These are phyloP conservation scores for Ditula angustiorana DNA, from an alignment of 2,888 invertebrate species.

Conservation along the genomic window DNA sequence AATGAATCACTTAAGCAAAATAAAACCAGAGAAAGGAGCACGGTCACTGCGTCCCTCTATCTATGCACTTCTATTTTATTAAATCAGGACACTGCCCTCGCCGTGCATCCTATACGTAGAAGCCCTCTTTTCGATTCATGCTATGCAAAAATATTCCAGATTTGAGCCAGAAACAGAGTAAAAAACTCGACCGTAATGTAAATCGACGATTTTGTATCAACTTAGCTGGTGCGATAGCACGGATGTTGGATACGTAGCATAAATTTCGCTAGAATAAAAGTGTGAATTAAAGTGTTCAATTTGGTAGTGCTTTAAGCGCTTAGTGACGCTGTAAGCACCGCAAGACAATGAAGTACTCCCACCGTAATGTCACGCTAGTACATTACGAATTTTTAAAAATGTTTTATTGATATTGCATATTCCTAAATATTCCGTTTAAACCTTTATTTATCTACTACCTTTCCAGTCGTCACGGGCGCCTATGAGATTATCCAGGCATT, in stretches of 20 bases:
- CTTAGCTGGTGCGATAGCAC: conserved; percentile 32
- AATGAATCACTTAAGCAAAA: conserved; percentile 53
- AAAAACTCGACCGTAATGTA: conserved; percentile 46
- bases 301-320: too few relatives aligned
- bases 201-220: conserved; percentile 40
- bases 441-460: too few relatives aligned
- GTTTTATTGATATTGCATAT: too few relatives aligned
- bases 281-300: not conserved
- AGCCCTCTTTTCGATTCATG: conserved; percentile 73
- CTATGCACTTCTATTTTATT: conserved; percentile 74
- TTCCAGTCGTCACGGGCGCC: too few relatives aligned
- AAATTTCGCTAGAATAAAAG: not conserved
- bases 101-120: conserved; percentile 64
- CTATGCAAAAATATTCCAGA: conserved; percentile 79
- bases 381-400: too few relatives aligned
- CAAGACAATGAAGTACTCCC: not conserved
- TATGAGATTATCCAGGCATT: too few relatives aligned
- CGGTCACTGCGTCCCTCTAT: conserved; percentile 54
- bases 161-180: conserved; percentile 68
- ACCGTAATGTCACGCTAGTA: too few relatives aligned
- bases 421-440: too few relatives aligned
- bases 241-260: conserved; percentile 28
- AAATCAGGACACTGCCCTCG: conserved; percentile 70
- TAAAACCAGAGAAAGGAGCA: conserved; percentile 51
- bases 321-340: not conserved